Percentiles rank a stretch among this genome's conserved stretches.
These are phyloP conservation scores for Distichodus sexfasciatus DNA, from an alignment of 2,797 vertebrate species.

Conservation along the genomic window DNA sequence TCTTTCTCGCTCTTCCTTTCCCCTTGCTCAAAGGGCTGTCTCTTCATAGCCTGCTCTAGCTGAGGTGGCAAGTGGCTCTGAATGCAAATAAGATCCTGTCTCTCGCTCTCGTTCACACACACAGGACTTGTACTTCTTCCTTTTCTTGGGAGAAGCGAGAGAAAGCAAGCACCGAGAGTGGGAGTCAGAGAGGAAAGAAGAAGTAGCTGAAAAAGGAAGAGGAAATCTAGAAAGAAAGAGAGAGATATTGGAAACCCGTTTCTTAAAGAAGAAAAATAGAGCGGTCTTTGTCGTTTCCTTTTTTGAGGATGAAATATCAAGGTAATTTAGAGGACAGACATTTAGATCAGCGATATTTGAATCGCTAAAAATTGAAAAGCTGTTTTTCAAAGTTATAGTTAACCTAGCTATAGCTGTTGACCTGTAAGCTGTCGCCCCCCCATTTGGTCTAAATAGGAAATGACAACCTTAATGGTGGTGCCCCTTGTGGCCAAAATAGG, in stretches of 20 bases:
- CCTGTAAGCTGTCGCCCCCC: too few species aligned
- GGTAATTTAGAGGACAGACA: too few species aligned
- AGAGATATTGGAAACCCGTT: background rate
- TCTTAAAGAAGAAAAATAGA: background rate
- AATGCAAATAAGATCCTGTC: slow-evolving; percentile 70
- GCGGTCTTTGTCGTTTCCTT: background rate
- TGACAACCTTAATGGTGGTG: too few species aligned
- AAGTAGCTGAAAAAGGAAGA: slow-evolving; percentile 7
- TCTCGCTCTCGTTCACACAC: slow-evolving; percentile 31
- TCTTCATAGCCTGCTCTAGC: slow-evolving; percentile 72
- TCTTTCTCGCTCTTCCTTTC: slow-evolving; percentile 57
- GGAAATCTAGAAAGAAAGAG: slow-evolving; percentile 7
- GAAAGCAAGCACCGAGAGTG: slow-evolving; percentile 10
- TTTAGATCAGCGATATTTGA: too few species aligned
- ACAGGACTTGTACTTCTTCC: slow-evolving; percentile 55
- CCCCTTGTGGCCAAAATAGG: too few species aligned
- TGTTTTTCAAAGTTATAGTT: too few species aligned
- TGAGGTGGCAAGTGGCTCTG: slow-evolving; percentile 65
- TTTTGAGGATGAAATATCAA: background rate
- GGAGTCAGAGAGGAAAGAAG: background rate
- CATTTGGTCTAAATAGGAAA: too few species aligned
- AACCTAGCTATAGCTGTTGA: too few species aligned
- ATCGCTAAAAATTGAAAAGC: too few species aligned
- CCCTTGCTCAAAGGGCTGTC: slow-evolving; percentile 68
- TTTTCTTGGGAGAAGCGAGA: slow-evolving; percentile 20